Evolutionary conservation across 2,888 invertebrate genomes (phyloP), one percentile per base, ranked within the genome.

Genomic region (Drosophila hamatofila): DNA sequence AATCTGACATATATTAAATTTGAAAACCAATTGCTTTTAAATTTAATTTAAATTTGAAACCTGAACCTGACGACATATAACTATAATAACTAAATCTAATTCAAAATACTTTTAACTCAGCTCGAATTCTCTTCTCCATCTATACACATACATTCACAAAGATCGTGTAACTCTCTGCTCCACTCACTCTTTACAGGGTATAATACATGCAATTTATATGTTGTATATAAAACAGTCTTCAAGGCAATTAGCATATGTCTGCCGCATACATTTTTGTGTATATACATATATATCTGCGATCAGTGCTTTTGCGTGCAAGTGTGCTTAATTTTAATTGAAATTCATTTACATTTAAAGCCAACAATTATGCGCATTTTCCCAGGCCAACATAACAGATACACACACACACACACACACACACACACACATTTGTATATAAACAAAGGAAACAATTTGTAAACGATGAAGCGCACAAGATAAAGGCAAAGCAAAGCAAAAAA

Each of bases 301-400:
- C 55, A 39, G 37, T 44, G 48, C 18, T 37, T 25, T 18, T 46
- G 54, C 67, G 46, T 56, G 72, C 71, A 65, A 64, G 68, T 69
- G 67, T 81, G 58, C 66, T 67, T 67, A 72, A 89, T 75, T 83
- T 88, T 76, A 90, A 88, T 89, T 75, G 81, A 86, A 88, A 90
- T 86, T 88, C 89, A 86, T 86, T 86, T 80, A 80, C 87, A 90
- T 85, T 84, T 87, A 72, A 73, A 82, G 80, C 61, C 66, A 72
- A 67, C 83, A 84, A 89, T 87, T 87, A 83, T 83, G 75, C 88
- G 79, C 75, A 78, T 82, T 84, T 88, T 85, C 90, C 80, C 88
- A 83, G 72, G 78, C 87, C 63, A 23, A 16, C 49, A 44, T 25
- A 54, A 21, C 27, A 27, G 14, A 48, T 18, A 12, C 9, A 33